Evolutionary conservation across 2,888 invertebrate genomes (phyloP).

Genomic region (Cabera pusaria): DNA sequence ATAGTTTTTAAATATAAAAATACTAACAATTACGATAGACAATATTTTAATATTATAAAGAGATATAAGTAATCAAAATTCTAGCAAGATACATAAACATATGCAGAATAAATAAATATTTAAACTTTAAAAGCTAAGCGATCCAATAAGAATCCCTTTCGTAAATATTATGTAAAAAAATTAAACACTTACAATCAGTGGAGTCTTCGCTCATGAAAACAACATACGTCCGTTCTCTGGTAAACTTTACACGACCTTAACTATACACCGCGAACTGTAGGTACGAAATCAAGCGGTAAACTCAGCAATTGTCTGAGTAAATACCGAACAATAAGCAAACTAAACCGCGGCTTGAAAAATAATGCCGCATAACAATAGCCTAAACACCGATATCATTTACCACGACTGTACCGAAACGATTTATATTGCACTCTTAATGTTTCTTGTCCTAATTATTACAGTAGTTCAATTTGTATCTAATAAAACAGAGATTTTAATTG

Average conservation of each 20-base stretch:
- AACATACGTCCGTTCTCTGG: conserved; percentile 7
- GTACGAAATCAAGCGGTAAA: conserved; percentile 7
- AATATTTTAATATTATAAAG: no score
- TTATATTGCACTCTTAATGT: conserved; percentile 16
- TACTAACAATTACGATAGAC: no score
- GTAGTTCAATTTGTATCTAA: conserved; percentile 24
- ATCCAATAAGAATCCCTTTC: conserved; percentile 11
- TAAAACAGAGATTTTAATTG: conserved; percentile 33
- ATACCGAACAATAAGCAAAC: conserved; percentile 21
- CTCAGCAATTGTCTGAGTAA: conserved; percentile 20
- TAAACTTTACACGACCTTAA: conserved; percentile 5
- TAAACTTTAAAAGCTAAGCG: not conserved
- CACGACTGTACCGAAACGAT: conserved; percentile 23
- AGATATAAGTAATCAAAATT: no score
- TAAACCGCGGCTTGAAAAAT: conserved; percentile 13
- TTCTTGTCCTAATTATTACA: conserved; percentile 27
- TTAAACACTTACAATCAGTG: conserved; percentile 25
- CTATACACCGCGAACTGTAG: conserved; percentile 4
- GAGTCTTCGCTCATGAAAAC: conserved; percentile 24
- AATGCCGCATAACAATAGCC: conserved; percentile 26
- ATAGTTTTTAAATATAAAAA: no score
- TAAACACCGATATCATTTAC: conserved; percentile 17
- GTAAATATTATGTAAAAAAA: no score
- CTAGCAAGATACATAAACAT: no score
- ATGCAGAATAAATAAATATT: no score